These are phyloP conservation scores for Potorous gilbertii DNA, from an alignment of 2,797 vertebrate species.

Conservation along the genomic window DNA sequence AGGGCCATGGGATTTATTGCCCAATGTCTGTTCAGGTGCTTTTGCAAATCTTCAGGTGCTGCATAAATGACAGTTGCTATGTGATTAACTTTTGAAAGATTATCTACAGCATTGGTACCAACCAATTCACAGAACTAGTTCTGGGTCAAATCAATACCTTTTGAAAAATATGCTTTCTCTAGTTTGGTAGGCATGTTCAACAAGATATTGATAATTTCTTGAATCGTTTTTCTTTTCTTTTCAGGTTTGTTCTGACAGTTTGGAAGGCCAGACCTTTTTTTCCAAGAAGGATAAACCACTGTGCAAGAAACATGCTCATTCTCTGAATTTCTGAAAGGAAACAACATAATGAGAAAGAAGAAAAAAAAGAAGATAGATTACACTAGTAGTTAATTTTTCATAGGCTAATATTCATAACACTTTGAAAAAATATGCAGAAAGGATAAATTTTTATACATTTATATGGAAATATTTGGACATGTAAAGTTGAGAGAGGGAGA, in stretches of 20 bases:
- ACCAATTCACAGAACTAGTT: not conserved
- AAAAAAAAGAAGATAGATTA: slow-evolving; percentile 69
- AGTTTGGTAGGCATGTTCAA: not conserved
- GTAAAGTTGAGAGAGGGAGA: slow-evolving; percentile 60
- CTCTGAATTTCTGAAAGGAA: slow-evolving; percentile 91
- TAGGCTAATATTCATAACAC: slow-evolving; percentile 66
- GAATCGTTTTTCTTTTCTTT: slow-evolving; percentile 58
- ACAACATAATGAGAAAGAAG: slow-evolving; percentile 12
- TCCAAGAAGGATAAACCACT: slow-evolving; percentile 98
- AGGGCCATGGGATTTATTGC: not conserved
- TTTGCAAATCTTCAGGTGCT: not conserved
- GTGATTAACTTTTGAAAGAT: not conserved
- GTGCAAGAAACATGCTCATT: slow-evolving; percentile 98
- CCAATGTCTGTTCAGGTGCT: not conserved
- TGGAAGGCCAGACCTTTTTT: slow-evolving; percentile 97
- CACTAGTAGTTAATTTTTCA: slow-evolving; percentile 66
- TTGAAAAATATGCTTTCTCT: not conserved
- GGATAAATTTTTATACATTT: slow-evolving; percentile 71
- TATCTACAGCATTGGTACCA: not conserved
- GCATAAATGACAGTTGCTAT: not conserved
- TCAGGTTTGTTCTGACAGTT: slow-evolving; percentile 93
- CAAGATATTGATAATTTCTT: slow-evolving; percentile 33
- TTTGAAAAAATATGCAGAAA: slow-evolving; percentile 69
- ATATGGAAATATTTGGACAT: slow-evolving; percentile 66
- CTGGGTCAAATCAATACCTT: not conserved